Conservation (phyloP, 2,797 vertebrate species). For the Gadopsis marmoratus region DNA sequence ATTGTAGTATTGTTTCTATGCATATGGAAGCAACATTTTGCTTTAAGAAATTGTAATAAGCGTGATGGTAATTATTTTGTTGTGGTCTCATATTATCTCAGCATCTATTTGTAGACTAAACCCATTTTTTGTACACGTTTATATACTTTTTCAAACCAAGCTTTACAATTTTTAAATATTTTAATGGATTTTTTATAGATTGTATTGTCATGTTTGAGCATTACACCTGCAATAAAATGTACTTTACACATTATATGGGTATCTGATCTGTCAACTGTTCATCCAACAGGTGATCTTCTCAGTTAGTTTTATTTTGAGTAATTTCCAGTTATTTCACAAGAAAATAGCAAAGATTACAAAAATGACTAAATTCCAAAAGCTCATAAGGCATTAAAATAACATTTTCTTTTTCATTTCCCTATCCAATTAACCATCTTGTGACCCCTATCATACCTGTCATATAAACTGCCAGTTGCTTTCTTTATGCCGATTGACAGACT, state of each 20-base stretch:
- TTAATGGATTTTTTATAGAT: not conserved
- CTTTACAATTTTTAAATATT: not conserved
- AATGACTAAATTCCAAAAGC: not conserved
- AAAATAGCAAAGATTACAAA: not conserved
- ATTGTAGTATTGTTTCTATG: not conserved
- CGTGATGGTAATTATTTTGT: not conserved
- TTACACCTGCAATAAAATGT: slow-evolving; percentile 46
- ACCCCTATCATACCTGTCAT: not conserved
- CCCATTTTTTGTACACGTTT: not conserved
- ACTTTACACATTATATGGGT: slow-evolving; percentile 8
- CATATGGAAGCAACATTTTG: not conserved
- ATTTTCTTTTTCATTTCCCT: not conserved
- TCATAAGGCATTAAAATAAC: too few species aligned
- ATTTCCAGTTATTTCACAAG: not conserved
- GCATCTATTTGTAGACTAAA: not conserved
- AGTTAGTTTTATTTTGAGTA: not conserved
- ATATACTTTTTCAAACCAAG: not conserved
- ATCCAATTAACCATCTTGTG: not conserved
- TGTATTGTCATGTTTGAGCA: not conserved
- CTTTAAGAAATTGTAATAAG: not conserved
- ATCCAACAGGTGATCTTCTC: not conserved
- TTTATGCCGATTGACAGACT: not conserved
- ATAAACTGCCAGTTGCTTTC: not conserved
- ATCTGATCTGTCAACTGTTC: not conserved
- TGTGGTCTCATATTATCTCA: not conserved